phyloP scores from a whole-genome alignment of 2,888 invertebrate genomes.

The Metacarcinus magister region DNA sequence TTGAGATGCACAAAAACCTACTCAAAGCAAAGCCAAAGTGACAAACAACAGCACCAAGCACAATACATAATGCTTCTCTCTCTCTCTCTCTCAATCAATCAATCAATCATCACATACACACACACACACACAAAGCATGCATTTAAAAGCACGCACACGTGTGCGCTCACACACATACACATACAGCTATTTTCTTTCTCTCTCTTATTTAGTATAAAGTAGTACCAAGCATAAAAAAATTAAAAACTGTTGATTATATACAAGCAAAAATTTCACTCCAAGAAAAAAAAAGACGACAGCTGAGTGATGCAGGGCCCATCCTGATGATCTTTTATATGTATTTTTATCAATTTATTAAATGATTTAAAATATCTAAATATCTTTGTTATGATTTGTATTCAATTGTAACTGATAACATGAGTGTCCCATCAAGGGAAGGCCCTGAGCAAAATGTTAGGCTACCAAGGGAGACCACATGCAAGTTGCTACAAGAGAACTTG shows the following conservation, averaged over 20 bases:
- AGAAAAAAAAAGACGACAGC: slow-evolving; percentile 26
- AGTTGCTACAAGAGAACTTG: slow-evolving; percentile 59
- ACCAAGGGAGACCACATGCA: slow-evolving; percentile 61
- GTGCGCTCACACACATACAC: slow-evolving; percentile 21
- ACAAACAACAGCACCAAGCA: slow-evolving; percentile 51
- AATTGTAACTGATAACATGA: background rate
- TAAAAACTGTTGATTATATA: slow-evolving; percentile 41
- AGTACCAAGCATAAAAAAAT: slow-evolving; percentile 56
- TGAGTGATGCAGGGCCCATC: slow-evolving; percentile 55
- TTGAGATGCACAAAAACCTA: slow-evolving; percentile 42
- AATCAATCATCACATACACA: background rate
- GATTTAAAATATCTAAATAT: background rate
- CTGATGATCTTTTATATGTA: slow-evolving; percentile 30
- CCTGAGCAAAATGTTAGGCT: slow-evolving; percentile 59
- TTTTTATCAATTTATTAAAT: background rate
- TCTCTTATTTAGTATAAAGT: slow-evolving; percentile 6
- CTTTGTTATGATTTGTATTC: background rate
- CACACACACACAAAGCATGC: background rate
- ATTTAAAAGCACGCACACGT: background rate
- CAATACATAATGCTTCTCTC: slow-evolving; percentile 14
- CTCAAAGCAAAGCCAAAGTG: slow-evolving; percentile 44
- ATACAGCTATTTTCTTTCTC: slow-evolving; percentile 75
- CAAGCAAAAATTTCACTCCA: slow-evolving; percentile 70
- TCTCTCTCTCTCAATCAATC: background rate
- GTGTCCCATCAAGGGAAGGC: slow-evolving; percentile 51